Percentiles rank a stretch among this genome's conserved stretches.
Evolutionary conservation across 2,113 vertebrate genomes (phyloP).

Genomic region (Notechis scutatus): DNA sequence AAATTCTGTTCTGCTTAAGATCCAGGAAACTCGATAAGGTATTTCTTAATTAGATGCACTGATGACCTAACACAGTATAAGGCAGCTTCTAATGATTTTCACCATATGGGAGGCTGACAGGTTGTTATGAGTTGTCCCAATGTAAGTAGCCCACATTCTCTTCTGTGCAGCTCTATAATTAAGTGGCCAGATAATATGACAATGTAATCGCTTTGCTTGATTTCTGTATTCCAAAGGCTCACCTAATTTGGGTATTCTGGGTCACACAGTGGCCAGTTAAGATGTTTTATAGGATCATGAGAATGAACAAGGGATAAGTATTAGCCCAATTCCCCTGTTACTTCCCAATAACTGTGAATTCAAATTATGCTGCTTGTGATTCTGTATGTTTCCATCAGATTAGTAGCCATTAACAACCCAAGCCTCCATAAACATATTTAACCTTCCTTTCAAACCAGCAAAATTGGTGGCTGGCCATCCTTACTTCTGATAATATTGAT

Average conservation of each 20-base stretch:
- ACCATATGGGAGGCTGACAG: not conserved
- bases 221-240: not conserved
- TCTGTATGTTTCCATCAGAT: not conserved
- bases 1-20: not conserved
- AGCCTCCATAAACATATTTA: not conserved
- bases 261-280: not conserved
- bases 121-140: not conserved
- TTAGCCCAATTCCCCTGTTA: not conserved
- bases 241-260: not conserved
- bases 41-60: not conserved
- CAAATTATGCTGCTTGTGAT: not conserved
- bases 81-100: not conserved
- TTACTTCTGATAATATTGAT: not conserved
- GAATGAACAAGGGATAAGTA: not conserved
- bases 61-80: not conserved
- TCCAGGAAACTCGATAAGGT: not conserved
- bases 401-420: not conserved
- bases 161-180: not conserved
- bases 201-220: not conserved
- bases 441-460: not conserved
- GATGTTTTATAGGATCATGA: not conserved
- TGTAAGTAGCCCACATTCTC: not conserved
- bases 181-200: not conserved
- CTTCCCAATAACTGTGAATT: not conserved
- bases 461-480: not conserved